Base-by-base conservation (phyloP, 2,113 vertebrate species). In the Epinephelus cyanopodus region DNA sequence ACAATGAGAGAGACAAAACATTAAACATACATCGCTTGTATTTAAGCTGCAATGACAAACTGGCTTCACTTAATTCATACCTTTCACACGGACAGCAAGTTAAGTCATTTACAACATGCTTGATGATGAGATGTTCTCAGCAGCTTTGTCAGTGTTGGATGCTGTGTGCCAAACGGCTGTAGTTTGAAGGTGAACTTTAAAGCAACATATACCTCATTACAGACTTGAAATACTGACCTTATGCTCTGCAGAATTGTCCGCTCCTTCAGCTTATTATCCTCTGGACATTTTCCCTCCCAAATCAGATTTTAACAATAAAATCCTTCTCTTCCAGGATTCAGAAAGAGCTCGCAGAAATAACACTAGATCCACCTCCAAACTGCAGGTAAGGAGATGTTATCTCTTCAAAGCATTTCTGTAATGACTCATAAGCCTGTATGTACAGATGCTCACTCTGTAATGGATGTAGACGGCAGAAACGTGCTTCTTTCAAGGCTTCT, bases 331-430 rank as follows among this genome's bases (percentile, higher is more conserved):
- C 2, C 93, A 99, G 98, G 95, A 99, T 99, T 96, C 98, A 99
- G 93, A 99, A 99, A 84, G 98, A 99, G 93, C 97, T 99, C 71
- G 98, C 98, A 87, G 98, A 99, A 95, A 99, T 99, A 93, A 99
- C 98, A 63, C 95, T 99, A 94, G 98, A 99, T 82, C 98, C 98
- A 48, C 98, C 98, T 92, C 98, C 98, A 45, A 99, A 99, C 95
- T 99, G 98, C 97, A 99, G 98, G 98, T 99, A 95, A 97, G 96
- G 47, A 54, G 54, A 74, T 10, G 64, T 53, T 45, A 25, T 53
- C 50, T 81, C 65, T 68, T 76, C n/a, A 65, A 48, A 74, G 70
- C 39, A 1, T 50, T 69, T 39, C 57, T 65, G 60, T 29, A 29
- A 37, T 77, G 68, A 79, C 29, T 53, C 68, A 6, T 48, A 11